Percentiles rank a stretch among this genome's conserved stretches.
Conservation (phyloP, 2,113 vertebrate genomes). For the Psittacus erithacus region DNA sequence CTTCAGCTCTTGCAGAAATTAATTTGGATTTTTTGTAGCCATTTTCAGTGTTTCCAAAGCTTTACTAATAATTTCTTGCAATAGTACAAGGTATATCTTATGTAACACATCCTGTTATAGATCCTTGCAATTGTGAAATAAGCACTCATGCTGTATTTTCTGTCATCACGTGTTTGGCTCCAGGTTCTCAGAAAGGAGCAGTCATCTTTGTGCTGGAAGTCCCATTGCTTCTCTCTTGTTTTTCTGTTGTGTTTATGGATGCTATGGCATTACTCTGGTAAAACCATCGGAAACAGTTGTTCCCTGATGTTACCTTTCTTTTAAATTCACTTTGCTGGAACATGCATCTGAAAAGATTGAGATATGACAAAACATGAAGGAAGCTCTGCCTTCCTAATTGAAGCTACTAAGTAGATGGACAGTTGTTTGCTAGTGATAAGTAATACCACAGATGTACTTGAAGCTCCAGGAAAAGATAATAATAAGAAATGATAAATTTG, state of each 20-base stretch:
- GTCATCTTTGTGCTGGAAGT: neutral
- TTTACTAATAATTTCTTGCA: neutral
- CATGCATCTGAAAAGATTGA: neutral
- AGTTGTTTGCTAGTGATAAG: neutral
- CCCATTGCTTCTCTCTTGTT: neutral
- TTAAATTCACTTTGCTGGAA: neutral
- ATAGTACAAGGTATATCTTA: neutral
- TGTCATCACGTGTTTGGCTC: neutral
- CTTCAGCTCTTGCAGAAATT: neutral
- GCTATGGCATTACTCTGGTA: neutral
- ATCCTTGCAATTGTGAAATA: neutral
- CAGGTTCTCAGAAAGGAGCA: neutral
- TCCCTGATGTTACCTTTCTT: neutral
- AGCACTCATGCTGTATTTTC: fast-evolving
- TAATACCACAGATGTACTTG: neutral
- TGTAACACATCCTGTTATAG: neutral
- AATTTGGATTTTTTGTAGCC: neutral
- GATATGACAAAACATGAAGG: neutral
- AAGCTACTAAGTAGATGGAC: neutral
- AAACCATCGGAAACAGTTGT: neutral
- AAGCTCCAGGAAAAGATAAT: neutral
- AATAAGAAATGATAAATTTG: neutral
- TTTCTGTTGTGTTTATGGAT: neutral
- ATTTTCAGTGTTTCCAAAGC: neutral
- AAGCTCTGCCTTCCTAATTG: neutral